Base-by-base conservation (phyloP, 2,113 vertebrate genomes). In the Mus musculus region DNA sequence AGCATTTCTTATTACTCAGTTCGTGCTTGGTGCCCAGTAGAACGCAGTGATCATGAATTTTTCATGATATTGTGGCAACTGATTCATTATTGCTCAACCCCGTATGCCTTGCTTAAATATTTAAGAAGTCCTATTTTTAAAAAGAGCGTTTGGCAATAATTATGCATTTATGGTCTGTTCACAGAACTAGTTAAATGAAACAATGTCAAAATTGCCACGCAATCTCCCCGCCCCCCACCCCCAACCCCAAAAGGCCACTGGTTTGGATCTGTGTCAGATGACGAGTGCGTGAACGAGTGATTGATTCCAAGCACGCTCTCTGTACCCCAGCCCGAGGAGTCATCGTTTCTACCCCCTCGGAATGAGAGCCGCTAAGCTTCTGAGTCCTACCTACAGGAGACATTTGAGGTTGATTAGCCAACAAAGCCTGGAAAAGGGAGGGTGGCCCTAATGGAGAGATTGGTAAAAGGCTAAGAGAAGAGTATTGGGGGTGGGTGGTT, bases 61-160 rank as follows among this genome's bases (percentile, higher is more conserved):
- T 97, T 98, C 90, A 96, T 97, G 97, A 71, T 85, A 42, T 80
- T 95, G 95, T 97, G 90, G 91, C 87, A 93, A 97, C 92, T 67
- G 81, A 86, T 95, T 97, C 96, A 96, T 96, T 97, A 49, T 95
- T 94, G 96, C 97, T 97, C 75, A 71, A 67, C 56, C 28, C 69
- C 19, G 22, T 59, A 72, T 78, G 88, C 13, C 63, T 95, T 84
- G 46, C 84, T 95, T 96, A 88, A 94, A 94, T 97, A 90, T 96
- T 97, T 94, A 33, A 94, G 69, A 89, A 94, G 72, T 61, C 26
- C 63, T 89, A 46, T 63, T 80, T 95, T 61, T 75, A 96, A 75
- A 89, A 95, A 95, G 33, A 89, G 52, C 16, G 17, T 69, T 90
- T 78, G 90, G 75, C 89, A 94, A 91, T 28, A 78, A 80, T 39